Evolutionary conservation across 1,140 invertebrate species (phyloP), one percentile per base, ranked within the genome.

Genomic region (Pseudomyrmex cubaensis): DNA sequence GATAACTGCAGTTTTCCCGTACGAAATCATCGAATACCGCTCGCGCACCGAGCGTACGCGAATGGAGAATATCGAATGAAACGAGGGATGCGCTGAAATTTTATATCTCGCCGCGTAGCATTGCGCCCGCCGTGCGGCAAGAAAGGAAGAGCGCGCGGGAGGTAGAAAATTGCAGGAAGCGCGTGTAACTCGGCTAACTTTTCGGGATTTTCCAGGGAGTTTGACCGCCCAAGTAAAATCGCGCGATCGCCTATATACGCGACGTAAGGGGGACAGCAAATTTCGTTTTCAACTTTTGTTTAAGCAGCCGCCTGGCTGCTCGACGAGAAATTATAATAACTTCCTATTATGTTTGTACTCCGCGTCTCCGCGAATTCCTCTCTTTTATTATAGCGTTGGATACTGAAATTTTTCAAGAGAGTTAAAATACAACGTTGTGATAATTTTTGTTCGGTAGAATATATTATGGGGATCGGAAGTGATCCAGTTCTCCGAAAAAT

Each of bases 141-240:
- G 74, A n/a, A 56, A 56, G 54, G 15, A n/a, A 61, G 57, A 25
- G n/a, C 20, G 64, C 5, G 50, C 5, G 50, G 8, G 75, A 48
- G 52, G 20, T 57, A 12, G 66, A 48, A 72, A 80, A 80, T 72
- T 61, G 67, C 76, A 35, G 44, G 54, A 61, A 80, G 22, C 54
- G 22, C 54, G 20, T n/a, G 64, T 70, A 78, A 59, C 66, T 80
- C 46, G 66, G 44, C 76, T 70, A 80, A 80, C 76, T 80, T 80
- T 70, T 80, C 54, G 15, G 56, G 76, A 80, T 80, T 72, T 80
- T 72, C 20, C 66, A 35, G 10, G 56, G 44, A 59, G 54, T 59
- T 59, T 72, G 76, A 72, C 20, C 66, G 46, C 69, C 66, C 54
- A 67, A 59, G n/a, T 70, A 80, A 80, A 80, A 80, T 61, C 22